Percentiles rank a stretch among this genome's conserved stretches.
Evolutionary conservation across 2,113 vertebrate genomes (phyloP).

Genomic region (Steatornis caripensis): DNA sequence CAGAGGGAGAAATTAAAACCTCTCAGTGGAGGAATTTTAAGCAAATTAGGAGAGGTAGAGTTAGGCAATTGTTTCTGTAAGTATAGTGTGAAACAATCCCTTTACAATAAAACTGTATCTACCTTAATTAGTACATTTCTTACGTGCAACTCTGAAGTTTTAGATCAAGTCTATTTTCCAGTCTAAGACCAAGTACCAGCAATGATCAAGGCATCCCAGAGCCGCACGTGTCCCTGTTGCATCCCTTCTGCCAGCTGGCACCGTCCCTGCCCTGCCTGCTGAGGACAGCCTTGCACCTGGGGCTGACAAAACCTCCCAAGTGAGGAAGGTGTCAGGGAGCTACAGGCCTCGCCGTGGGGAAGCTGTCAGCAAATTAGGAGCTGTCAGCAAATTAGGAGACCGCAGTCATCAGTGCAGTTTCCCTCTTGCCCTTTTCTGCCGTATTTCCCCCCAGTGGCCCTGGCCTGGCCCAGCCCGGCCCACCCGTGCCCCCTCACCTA

Average conservation of each 20-base stretch:
- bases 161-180: background rate
- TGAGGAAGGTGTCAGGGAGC: background rate
- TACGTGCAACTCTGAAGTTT: background rate
- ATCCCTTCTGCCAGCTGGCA: rapidly evolving
- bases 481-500: rapidly evolving
- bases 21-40: background rate
- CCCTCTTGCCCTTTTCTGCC: background rate
- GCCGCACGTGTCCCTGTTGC: rapidly evolving
- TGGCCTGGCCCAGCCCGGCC: too few species aligned
- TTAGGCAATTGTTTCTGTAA: background rate
- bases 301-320: background rate
- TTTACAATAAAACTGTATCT: background rate
- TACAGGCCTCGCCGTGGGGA: rapidly evolving
- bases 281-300: background rate
- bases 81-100: background rate
- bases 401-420: rapidly evolving
- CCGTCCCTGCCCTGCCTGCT: rapidly evolving
- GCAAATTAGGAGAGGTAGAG: background rate
- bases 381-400: background rate
- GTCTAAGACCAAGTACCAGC: background rate
- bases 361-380: background rate
- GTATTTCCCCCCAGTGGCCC: rapidly evolving
- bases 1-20: background rate
- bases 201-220: background rate
- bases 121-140: background rate